A percentile compares a stretch with the other conserved stretches of the same genome.
Evolutionary conservation across 2,797 vertebrate genomes (phyloP).

Genomic region (Sternotherus odoratus): DNA sequence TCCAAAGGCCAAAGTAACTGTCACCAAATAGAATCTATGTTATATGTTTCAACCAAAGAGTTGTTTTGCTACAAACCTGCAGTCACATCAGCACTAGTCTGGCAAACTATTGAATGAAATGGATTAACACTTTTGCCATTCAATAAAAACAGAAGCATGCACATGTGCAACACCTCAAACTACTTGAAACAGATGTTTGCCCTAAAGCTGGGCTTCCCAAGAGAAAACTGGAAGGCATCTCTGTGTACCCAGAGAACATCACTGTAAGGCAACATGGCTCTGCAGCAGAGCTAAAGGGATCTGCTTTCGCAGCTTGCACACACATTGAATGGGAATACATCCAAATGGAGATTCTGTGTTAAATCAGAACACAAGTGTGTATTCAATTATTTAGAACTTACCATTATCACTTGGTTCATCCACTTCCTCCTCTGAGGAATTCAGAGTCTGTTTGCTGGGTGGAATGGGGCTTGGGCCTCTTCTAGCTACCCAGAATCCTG

Average conservation of each 20-base stretch:
- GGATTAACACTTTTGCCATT: background rate
- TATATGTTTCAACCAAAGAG: too few relatives aligned
- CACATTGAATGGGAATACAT: background rate
- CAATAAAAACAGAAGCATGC: background rate
- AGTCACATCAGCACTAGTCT: background rate
- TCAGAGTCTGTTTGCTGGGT: conserved; percentile 80
- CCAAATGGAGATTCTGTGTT: background rate
- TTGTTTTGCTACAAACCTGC: too few relatives aligned
- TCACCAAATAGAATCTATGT: background rate
- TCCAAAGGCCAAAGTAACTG: background rate
- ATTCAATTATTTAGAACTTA: conserved; percentile 70
- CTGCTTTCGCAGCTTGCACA: background rate
- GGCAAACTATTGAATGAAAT: background rate
- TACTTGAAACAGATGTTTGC: background rate
- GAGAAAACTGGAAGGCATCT: background rate
- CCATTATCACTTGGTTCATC: conserved; percentile 85
- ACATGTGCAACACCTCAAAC: background rate
- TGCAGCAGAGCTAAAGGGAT: background rate
- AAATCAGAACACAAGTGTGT: rapidly evolving
- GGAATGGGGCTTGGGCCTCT: conserved; percentile 74
- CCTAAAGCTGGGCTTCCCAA: background rate
- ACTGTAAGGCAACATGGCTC: rapidly evolving
- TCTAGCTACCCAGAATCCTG: conserved; percentile 85
- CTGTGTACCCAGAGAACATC: background rate
- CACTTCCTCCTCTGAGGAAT: conserved; percentile 88